phyloP scores from a whole-genome alignment of 2,797 vertebrate genomes.

The Craterocephalus amniculus region DNA sequence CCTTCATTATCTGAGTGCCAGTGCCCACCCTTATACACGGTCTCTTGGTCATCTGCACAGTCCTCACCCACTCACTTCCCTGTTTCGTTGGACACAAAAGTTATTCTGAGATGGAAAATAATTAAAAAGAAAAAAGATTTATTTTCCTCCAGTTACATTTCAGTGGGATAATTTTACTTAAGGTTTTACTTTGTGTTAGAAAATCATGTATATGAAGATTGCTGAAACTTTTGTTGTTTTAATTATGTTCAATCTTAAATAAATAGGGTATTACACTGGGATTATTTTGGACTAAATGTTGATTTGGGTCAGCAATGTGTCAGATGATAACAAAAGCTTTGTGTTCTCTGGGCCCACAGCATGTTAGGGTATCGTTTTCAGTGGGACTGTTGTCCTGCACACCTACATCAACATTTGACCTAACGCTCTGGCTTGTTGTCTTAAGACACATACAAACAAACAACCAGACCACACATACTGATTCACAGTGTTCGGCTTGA shows the following conservation, averaged over 20 bases:
- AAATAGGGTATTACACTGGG: constrained; percentile 28
- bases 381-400: constrained; percentile 67
- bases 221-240: neutral
- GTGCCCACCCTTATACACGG: constrained; percentile 54
- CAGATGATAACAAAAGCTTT: constrained; percentile 63
- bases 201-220: neutral
- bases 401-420: constrained; percentile 78
- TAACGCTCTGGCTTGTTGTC: constrained; percentile 65
- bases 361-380: constrained; percentile 71
- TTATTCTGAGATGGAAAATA: constrained; percentile 13
- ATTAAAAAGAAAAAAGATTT: neutral
- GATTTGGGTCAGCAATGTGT: constrained; percentile 38
- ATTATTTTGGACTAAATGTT: constrained; percentile 35
- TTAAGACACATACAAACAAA: constrained; percentile 65
- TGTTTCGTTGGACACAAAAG: constrained; percentile 22
- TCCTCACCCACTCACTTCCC: constrained; percentile 53
- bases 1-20: constrained; percentile 58
- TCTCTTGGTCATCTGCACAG: constrained; percentile 54
- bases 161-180: neutral
- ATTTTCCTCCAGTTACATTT: neutral
- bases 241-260: constrained; percentile 15
- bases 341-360: constrained; percentile 68
- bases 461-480: constrained; percentile 68
- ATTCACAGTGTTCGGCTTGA: constrained; percentile 6
- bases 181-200: neutral